These are phyloP conservation scores for Timema podura DNA, from an alignment of 2,888 invertebrate species.

Conservation along the genomic window DNA sequence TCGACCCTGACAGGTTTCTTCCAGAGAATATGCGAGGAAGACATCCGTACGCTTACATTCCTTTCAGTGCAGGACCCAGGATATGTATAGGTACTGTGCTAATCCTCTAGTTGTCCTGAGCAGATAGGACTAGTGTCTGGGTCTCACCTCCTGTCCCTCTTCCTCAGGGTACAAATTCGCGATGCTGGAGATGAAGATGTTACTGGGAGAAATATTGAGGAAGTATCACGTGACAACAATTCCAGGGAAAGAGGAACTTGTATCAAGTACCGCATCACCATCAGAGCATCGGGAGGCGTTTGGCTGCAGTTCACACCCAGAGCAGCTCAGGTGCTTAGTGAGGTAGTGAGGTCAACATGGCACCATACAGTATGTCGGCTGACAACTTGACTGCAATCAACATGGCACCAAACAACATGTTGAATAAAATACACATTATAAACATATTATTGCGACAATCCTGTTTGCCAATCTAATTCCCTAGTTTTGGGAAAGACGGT, in stretches of 20 bases:
- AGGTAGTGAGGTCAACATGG: too few relatives aligned
- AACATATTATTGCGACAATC: too few relatives aligned
- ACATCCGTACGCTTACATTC: constrained; percentile 55
- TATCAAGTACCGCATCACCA: constrained; percentile 52
- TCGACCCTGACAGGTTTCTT: constrained; percentile 55
- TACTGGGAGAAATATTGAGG: constrained; percentile 52
- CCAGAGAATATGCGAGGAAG: constrained; percentile 48
- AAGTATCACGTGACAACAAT: constrained; percentile 50
- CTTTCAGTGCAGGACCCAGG: constrained; percentile 57
- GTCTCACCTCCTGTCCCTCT: neutral
- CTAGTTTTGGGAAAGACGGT: too few relatives aligned
- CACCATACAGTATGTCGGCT: too few relatives aligned
- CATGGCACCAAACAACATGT: too few relatives aligned
- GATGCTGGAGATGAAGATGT: constrained; percentile 58
- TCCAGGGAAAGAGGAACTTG: constrained; percentile 48
- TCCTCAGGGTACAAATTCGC: constrained; percentile 62
- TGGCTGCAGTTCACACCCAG: constrained; percentile 52
- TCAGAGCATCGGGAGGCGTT: constrained; percentile 55
- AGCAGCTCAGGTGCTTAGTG: too few relatives aligned
- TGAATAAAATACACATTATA: too few relatives aligned
- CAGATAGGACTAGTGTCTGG: neutral
- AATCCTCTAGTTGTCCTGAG: neutral
- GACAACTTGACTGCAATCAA: too few relatives aligned
- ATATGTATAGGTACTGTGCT: constrained; percentile 53
- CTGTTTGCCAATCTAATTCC: too few relatives aligned